phyloP scores from a whole-genome alignment of 23 tunicate genomes.

The Ascidia mentula region DNA sequence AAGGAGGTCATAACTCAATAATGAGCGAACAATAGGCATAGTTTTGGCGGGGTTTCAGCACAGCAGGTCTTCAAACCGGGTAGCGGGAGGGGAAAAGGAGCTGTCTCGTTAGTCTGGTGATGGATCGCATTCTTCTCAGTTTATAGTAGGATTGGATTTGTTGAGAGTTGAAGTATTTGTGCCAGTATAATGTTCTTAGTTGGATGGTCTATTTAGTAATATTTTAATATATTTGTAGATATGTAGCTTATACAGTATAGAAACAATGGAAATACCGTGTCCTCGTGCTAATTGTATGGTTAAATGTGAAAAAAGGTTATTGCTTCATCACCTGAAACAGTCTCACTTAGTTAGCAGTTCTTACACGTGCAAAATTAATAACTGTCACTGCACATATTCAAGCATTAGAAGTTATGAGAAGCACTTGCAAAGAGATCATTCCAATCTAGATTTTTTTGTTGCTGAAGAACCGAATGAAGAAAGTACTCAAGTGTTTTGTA shows the following conservation, averaged over 20 bases:
- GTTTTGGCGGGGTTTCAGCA: neutral
- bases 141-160: neutral
- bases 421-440: constrained; percentile 15
- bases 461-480: constrained; percentile 2
- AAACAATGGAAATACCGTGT: constrained; percentile 1
- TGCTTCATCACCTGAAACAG: neutral
- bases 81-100: neutral
- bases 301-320: neutral
- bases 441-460: neutral
- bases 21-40: neutral
- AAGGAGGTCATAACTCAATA: neutral
- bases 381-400: constrained; percentile 17
- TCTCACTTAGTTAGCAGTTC: neutral
- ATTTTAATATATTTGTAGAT: neutral
- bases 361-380: constrained; percentile 12
- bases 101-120: neutral
- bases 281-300: neutral
- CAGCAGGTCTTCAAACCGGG: neutral
- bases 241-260: neutral
- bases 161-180: too few relatives aligned
- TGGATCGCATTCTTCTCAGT: neutral
- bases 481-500: neutral
- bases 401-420: constrained; percentile 17
- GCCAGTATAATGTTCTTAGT: neutral
- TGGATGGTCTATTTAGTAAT: neutral